Evolutionary conservation across 2,888 invertebrate genomes (phyloP), one percentile per base, ranked within the genome.

Genomic region (Ennomos quercinarius): DNA sequence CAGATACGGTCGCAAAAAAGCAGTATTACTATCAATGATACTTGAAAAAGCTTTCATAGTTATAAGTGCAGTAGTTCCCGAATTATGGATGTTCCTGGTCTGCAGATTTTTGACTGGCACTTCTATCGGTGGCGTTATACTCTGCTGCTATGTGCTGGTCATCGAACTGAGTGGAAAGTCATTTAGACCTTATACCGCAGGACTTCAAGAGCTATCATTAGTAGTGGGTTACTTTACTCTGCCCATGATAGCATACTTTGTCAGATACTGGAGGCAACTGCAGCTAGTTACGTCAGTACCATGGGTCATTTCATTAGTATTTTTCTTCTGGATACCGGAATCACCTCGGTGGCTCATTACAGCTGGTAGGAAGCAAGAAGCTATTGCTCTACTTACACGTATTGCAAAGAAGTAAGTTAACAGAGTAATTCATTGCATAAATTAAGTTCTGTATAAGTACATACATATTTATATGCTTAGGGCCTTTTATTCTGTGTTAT

Each of bases 271-370:
- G 95, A 88, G 93, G 60, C 76, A 89, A 57, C 86, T 95, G 38
- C 94, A 95, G 73, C 76, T 95, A 10, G 91, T 90, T 0, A 93
- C 94, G 8, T 94, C 94, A 40, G 71, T 83, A 1, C 91, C 91
- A 0, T 94, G 94, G 80, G 72, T 87, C 8, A 65, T 95, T 38
- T 89, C 95, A 6, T 80, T 95, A 40, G 81, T 92, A 0, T 95
- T 94, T 66, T 95, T 94, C 73, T 96, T 95, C 94, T 74, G 96
- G 8, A 86, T 96, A 54, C 96, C 96, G 0, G 97, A 97, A 86
- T 96, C 96, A 2, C 96, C 97, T 0, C 93, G 97, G 54, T 97
- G 96, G 96, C 87, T 97, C 9, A 92, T 96, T 43, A 95, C 95
- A 10, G 93, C 94, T 1, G 96, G 96, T 0, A 93, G 91, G 62